Evolutionary conservation across 2,888 invertebrate species (phyloP).

Genomic region (Petrophora chlorosata): DNA sequence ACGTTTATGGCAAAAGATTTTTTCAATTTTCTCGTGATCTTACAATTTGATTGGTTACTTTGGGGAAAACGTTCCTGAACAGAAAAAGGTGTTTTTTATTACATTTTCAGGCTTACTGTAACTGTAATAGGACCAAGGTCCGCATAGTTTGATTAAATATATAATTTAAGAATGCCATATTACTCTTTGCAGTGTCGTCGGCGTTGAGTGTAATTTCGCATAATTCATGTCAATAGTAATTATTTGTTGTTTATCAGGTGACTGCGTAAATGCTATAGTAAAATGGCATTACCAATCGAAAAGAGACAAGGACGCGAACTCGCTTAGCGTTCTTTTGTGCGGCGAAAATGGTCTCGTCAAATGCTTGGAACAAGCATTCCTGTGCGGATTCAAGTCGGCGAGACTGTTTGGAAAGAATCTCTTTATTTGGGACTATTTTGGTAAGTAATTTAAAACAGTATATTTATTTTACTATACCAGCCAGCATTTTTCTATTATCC

Average conservation of each 20-base stretch:
- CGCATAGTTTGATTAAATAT: too few species aligned
- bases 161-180: too few species aligned
- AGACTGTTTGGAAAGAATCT: slow-evolving; percentile 96
- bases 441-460: too few species aligned
- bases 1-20: too few species aligned
- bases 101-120: too few species aligned
- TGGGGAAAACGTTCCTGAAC: too few species aligned
- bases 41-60: too few species aligned
- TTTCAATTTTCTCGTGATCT: too few species aligned
- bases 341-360: slow-evolving; percentile 97
- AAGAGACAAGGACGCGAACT: slow-evolving; percentile 91
- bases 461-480: background rate
- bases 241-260: slow-evolving; percentile 83
- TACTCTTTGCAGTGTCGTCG: too few species aligned
- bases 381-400: slow-evolving; percentile 97
- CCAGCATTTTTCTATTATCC: too few species aligned
- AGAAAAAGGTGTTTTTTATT: too few species aligned
- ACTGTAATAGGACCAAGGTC: too few species aligned
- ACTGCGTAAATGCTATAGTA: slow-evolving; percentile 98
- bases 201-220: background rate
- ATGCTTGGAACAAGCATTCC: slow-evolving; percentile 96
- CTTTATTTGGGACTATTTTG: slow-evolving; percentile 99
- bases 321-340: slow-evolving; percentile 95
- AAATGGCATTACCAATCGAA: slow-evolving; percentile 97
- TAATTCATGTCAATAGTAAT: background rate